Percentiles rank a stretch among this genome's conserved stretches.
Conservation (phyloP, 2,888 invertebrate genomes). For the Lymantria dispar region DNA sequence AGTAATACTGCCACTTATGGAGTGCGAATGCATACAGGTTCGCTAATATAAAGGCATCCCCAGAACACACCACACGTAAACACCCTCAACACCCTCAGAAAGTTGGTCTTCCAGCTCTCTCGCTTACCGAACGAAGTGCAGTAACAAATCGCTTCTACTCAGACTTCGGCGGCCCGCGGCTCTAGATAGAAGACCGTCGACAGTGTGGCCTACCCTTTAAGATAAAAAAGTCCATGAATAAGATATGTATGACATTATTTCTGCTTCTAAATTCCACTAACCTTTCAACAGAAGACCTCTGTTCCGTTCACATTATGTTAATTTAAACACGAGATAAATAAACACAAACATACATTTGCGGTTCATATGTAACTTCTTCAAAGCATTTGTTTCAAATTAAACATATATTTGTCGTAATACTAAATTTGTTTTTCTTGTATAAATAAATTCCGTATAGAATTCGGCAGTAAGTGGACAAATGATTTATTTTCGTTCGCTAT, state of each 20-base stretch:
- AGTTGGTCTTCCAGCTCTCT: no score
- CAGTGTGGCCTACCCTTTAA: no score
- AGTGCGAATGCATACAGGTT: no score
- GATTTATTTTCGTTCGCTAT: constrained; percentile 30
- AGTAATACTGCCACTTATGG: no score
- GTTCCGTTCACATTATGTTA: constrained; percentile 24
- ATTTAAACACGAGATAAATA: constrained; percentile 11
- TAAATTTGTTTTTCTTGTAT: constrained; percentile 19
- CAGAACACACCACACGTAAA: no score
- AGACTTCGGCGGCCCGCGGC: no score
- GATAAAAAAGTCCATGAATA: no score
- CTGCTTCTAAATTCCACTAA: not conserved
- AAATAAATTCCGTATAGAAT: constrained; percentile 24
- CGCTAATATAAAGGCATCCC: no score
- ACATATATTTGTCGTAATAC: constrained; percentile 8
- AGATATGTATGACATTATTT: not conserved
- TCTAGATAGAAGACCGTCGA: no score
- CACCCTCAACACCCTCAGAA: no score
- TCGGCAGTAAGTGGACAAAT: constrained; percentile 14
- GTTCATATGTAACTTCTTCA: not conserved
- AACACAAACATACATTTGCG: constrained; percentile 12
- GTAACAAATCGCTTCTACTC: no score
- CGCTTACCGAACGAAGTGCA: no score
- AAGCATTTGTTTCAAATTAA: not conserved
- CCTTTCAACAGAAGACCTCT: constrained; percentile 29